These are phyloP conservation scores for Cephus nigrinus DNA, from an alignment of 2,888 invertebrate species.

Conservation along the genomic window DNA sequence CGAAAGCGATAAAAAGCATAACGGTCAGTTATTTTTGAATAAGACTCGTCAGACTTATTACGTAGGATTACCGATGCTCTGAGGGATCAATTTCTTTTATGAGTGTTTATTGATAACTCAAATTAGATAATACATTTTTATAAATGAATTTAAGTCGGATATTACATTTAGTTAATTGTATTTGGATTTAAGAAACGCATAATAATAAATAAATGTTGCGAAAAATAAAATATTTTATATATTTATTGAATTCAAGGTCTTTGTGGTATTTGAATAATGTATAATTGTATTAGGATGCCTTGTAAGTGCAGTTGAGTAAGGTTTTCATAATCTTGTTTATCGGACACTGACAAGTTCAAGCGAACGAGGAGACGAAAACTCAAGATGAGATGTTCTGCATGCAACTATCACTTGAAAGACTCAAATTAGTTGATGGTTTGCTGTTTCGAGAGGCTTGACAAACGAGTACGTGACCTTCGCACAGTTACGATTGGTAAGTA, in stretches of 20 bases:
- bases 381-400: not conserved
- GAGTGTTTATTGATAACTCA: not conserved
- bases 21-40: no score
- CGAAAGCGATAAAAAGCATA: no score
- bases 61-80: no score
- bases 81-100: no score
- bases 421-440: not conserved
- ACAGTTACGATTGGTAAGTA: not conserved
- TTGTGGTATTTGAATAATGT: not conserved
- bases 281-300: not conserved
- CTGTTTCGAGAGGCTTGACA: not conserved
- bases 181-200: no score
- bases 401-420: not conserved
- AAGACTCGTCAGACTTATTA: no score
- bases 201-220: not conserved
- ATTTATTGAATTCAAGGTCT: not conserved
- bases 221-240: not conserved
- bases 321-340: not conserved
- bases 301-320: not conserved
- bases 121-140: not conserved
- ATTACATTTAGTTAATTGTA: not conserved
- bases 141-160: not conserved
- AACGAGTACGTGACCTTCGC: not conserved
- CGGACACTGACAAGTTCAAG: not conserved
- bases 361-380: not conserved